Base-by-base conservation (phyloP, 2,888 invertebrate species). In the Parascotia fuliginaria region DNA sequence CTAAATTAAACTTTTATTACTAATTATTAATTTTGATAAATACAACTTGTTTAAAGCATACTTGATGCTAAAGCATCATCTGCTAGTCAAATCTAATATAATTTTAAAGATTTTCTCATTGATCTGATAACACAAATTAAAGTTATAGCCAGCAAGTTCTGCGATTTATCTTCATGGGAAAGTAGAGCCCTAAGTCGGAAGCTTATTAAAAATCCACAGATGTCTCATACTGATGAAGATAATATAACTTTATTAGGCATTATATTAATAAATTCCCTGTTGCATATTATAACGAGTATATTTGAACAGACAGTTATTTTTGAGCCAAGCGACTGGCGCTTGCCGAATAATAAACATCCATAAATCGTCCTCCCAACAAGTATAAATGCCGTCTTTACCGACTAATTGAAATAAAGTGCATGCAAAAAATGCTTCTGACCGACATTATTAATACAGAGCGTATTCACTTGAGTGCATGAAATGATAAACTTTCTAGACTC, bases 361-460 rank as follows among this genome's bases (percentile, higher is more conserved):
- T 85, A 85, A 85, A 85, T 86, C 68, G 70, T 75, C 69, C 65
- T 42, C 27, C 42, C 46, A 62, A 60, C 56, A 53, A 58, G 61
- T 75, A 71, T 65, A 59, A 73, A 70, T 60, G 67, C 71, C 72
- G 72, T 68, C 73, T 64, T 52, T 57, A 50, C 46, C 27, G 65
- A 70, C 69, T 81, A 83, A 85, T 83, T 86, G 79, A 79, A 82
- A 85, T 82, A 75, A 81, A 84, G 57, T 75, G 79, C 77, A 62
- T 38, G 37, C 59, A 59, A 72, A 73, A 77, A 74, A 70, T 58
- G 38, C 19, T 45, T 50, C 40, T 28, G 38, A 27, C 33, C 11
- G 29, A 52, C 51, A 45, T 54, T 41, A 38, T 38, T 43, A 43
- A 55, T 34, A 47, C 9, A 32, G 31, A 53, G 37, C 24, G 38